Base-by-base conservation (phyloP, 2,113 vertebrate genomes). In the Chascanopsetta lugubris region DNA sequence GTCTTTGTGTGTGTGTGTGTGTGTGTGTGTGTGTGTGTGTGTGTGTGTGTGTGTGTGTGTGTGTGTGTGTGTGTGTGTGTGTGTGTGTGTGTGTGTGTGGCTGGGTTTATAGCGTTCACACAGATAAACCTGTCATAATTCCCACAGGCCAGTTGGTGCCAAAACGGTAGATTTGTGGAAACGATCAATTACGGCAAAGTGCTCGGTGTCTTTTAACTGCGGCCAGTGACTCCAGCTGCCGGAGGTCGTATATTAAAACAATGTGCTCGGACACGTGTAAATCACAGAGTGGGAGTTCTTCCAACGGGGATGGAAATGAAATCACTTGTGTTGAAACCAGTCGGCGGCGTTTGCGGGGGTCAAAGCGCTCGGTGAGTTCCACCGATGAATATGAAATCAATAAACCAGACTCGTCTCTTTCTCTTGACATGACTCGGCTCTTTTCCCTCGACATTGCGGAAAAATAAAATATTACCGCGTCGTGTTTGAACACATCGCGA, bases 171-270 rank as follows among this genome's bases (percentile, higher is more conserved):
- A 69, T 89, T 87, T 72, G 69, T 77, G 20, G 72, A 78, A 65
- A 66, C 43, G 5, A 82, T 81, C 55, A 83, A 88, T 88, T 80
- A 86, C 66, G 66, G 4, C 78, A n/a, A 87, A 90, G 80, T 83
- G 82, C 74, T 75, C 36, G 4, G 49, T 49, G 55, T 59, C 74
- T 80, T 82, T 85, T 83, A 87, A 83, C 47, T 30, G 32, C 9
- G 61, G 69, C 60, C 46, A 36, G 56, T 85, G 53, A 84, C 65
- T 65, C 54, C 60, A 50, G 69, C 13, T 24, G 2, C 42, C 54
- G 50, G 59, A 79, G 87, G 81, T 83, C 72, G 69, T 73, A 53
- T 36, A 61, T 80, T 76, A 79, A 69, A 75, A 72, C 64, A 77
- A 80, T 59, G 25, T 75, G 56, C 77, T 38, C 6, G 25, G 48